phyloP scores from a whole-genome alignment of 2,113 vertebrate species.

The Seriola aureovittata region DNA sequence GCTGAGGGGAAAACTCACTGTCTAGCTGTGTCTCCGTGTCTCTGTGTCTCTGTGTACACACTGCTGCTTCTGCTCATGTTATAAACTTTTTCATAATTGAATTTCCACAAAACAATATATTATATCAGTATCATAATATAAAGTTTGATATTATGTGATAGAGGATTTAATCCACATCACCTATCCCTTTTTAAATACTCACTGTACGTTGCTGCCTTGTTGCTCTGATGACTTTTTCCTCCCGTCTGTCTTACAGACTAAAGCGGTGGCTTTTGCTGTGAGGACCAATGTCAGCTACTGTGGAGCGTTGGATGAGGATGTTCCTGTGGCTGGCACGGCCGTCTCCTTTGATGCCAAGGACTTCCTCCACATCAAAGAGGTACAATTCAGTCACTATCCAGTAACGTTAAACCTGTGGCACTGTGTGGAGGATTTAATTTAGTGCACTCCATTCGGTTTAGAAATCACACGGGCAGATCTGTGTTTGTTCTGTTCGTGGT shows the following conservation, averaged over 20 bases:
- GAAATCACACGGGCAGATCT: not conserved
- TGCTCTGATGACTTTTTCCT: accelerated
- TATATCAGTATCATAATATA: not conserved
- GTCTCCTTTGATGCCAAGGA: constrained; percentile 98
- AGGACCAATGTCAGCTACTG: constrained; percentile 98
- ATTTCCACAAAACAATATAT: not conserved
- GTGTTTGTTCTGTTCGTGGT: not conserved
- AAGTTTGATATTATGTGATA: not conserved
- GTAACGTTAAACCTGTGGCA: constrained; percentile 7
- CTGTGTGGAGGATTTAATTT: not conserved
- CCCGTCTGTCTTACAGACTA: constrained; percentile 84
- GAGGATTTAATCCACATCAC: no score
- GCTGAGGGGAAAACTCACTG: not conserved
- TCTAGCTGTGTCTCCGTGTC: not conserved
- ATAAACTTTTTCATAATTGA: not conserved
- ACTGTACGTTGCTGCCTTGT: not conserved
- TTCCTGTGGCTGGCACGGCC: constrained; percentile 95
- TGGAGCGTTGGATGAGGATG: constrained; percentile 95
- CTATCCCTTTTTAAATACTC: not conserved
- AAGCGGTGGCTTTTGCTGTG: constrained; percentile 96
- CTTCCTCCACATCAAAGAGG: constrained; percentile 99
- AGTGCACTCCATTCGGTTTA: not conserved
- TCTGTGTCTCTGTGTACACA: not conserved
- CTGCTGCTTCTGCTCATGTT: constrained; percentile 5
- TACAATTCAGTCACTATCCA: constrained; percentile 59